phyloP scores from a whole-genome alignment of 1,140 invertebrate genomes.

The Brachionus manjavacas region DNA sequence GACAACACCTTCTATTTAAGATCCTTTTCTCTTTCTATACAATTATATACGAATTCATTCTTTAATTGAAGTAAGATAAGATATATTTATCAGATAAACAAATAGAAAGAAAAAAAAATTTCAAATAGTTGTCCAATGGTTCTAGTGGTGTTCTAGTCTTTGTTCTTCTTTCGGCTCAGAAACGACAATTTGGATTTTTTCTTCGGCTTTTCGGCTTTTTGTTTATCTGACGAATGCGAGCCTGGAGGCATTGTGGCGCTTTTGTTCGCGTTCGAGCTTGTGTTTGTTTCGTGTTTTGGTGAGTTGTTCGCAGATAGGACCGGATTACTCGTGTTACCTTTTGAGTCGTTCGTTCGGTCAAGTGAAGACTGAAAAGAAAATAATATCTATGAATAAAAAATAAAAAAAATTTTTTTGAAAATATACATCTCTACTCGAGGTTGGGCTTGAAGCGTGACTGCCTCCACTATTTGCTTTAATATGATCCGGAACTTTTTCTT shows the following conservation, averaged over 20 bases:
- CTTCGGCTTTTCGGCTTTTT: slow-evolving; percentile 36
- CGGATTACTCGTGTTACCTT: slow-evolving; percentile 15
- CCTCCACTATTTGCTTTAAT: slow-evolving; percentile 12
- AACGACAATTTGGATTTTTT: slow-evolving; percentile 41
- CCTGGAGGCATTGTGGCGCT: slow-evolving; percentile 29
- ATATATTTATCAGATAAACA: not conserved
- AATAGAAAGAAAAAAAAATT: slow-evolving; percentile 38
- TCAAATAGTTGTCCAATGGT: not conserved
- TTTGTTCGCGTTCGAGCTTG: slow-evolving; percentile 12
- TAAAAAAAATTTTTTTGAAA: too few species aligned
- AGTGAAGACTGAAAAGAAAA: not conserved
- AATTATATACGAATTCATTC: not conserved
- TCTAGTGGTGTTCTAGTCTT: slow-evolving; percentile 16
- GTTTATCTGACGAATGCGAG: slow-evolving; percentile 2
- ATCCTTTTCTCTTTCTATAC: slow-evolving; percentile 35
- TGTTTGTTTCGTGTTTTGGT: not conserved
- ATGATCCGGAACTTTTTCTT: slow-evolving; percentile 18
- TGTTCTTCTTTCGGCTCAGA: slow-evolving; percentile 39
- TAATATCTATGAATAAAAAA: not conserved
- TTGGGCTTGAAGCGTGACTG: slow-evolving; percentile 1
- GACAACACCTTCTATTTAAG: slow-evolving; percentile 1
- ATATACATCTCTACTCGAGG: slow-evolving; percentile 26
- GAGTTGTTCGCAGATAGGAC: slow-evolving; percentile 7
- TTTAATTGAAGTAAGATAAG: slow-evolving; percentile 9
- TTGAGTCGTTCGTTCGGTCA: slow-evolving; percentile 8